Evolutionary conservation across 1,140 invertebrate species (phyloP), one percentile per base, ranked within the genome.

Genomic region (Maconellicoccus hirsutus): DNA sequence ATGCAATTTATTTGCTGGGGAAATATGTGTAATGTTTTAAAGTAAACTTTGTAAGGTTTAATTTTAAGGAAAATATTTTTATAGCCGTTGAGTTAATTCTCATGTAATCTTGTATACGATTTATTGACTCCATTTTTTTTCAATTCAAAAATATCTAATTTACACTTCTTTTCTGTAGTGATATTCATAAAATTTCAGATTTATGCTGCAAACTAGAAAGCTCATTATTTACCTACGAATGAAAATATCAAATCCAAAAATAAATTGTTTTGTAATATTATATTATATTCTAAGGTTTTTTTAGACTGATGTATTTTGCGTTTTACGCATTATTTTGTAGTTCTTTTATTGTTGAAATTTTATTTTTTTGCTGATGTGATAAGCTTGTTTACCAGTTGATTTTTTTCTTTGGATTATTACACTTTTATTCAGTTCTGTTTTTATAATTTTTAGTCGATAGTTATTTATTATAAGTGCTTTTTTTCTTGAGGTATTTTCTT

Each of bases 371-470:
- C 21, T 25, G 25, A 66, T 66, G 61, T 66, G 61, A 66, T 66
- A 66, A 66, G 61, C 61, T 66, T 66, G 61, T 66, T 66, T 6
- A 66, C 61, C 61, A 66, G 22, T 66, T 66, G 10, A 66, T 66
- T 66, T 66, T 25, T 66, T 25, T 25, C 25, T 66, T 25, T 66
- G 21, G 25, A 66, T 66, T 10, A 52, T 52, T 52, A 52, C 42
- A 52, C 42, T 52, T 52, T 52, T 52, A 52, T 52, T 52, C 6
- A 52, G n/a, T 52, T 52, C 42, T 52, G 42, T 52, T 52, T 38
- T 52, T 52, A 52, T 52, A 52, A 52, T 52, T 52, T 52, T 52
- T 52, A 52, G 42, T 2, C n/a, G 6, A 52, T 16, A 19, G 10
- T 52, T 52, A 16, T 2, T 52, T 8, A 16, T 52, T 14, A 8